phyloP scores from a whole-genome alignment of 2,888 invertebrate genomes.

The Zele albiditarsus region DNA sequence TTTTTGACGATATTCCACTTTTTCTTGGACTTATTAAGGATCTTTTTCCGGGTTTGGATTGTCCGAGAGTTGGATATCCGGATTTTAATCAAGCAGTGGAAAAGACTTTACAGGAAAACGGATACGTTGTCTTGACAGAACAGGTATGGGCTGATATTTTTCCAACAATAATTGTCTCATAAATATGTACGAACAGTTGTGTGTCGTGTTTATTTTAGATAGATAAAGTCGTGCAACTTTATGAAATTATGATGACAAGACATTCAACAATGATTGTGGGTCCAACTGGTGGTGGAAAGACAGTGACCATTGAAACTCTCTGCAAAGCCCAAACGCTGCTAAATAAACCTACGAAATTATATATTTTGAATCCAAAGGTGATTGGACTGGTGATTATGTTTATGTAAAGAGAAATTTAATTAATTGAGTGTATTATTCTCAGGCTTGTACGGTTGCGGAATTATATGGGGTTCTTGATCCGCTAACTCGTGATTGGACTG shows the following conservation, averaged over 20 bases:
- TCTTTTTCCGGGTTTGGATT: conserved; percentile 92
- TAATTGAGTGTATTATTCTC: conserved; percentile 39
- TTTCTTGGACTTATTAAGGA: conserved; percentile 92
- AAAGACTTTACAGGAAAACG: conserved; percentile 78
- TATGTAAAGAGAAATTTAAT: neutral
- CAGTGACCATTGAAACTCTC: conserved; percentile 85
- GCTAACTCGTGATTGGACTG: conserved; percentile 92
- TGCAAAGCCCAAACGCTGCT: conserved; percentile 85
- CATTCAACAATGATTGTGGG: conserved; percentile 95
- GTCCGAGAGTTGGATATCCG: conserved; percentile 90
- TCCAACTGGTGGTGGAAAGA: conserved; percentile 94
- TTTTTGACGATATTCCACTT: conserved; percentile 91
- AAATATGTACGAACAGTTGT: neutral
- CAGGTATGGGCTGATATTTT: conserved; percentile 75
- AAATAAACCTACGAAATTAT: conserved; percentile 85
- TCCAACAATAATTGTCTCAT: too few relatives aligned
- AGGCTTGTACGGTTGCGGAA: conserved; percentile 91
- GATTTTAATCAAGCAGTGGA: conserved; percentile 88
- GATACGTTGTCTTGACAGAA: conserved; percentile 80
- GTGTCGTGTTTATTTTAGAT: conserved; percentile 74
- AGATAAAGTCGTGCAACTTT: conserved; percentile 91
- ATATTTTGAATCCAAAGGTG: conserved; percentile 89
- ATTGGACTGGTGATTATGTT: neutral
- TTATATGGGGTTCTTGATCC: conserved; percentile 92
- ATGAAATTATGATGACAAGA: conserved; percentile 95